These are phyloP conservation scores for Ailurus styani DNA, from an alignment of 2,113 vertebrate species.

Conservation along the genomic window DNA sequence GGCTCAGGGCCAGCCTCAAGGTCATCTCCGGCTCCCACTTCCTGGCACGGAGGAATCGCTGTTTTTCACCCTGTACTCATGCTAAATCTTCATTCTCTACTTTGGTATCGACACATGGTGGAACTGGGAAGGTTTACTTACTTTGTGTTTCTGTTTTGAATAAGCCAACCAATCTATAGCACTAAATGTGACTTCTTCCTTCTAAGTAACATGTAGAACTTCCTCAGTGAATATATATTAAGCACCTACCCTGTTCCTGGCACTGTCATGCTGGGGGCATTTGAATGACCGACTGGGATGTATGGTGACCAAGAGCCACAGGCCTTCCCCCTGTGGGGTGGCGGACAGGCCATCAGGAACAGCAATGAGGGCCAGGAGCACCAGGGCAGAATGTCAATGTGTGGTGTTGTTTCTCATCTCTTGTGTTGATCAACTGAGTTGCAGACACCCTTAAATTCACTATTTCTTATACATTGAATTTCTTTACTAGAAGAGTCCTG, in stretches of 20 bases:
- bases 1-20: not conserved
- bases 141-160: not conserved
- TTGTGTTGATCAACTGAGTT: not conserved
- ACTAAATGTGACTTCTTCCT: not conserved
- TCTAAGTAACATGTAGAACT: not conserved
- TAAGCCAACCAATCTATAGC: not conserved
- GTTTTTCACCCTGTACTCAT: not conserved
- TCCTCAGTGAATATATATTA: not conserved
- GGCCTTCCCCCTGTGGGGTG: fast-evolving
- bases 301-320: not conserved
- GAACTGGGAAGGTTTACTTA: not conserved
- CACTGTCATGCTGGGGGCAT: not conserved
- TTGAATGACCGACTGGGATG: not conserved
- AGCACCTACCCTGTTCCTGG: not conserved
- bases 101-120: not conserved
- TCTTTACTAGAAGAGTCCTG: not conserved
- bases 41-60: not conserved
- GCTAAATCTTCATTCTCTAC: not conserved
- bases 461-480: not conserved
- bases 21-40: not conserved
- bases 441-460: not conserved
- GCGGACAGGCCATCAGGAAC: not conserved
- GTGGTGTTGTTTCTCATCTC: not conserved
- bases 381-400: fast-evolving
- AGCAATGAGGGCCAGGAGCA: fast-evolving